Base-by-base conservation (phyloP, 2,888 invertebrate genomes). In the Holacanthella duospinosa region DNA sequence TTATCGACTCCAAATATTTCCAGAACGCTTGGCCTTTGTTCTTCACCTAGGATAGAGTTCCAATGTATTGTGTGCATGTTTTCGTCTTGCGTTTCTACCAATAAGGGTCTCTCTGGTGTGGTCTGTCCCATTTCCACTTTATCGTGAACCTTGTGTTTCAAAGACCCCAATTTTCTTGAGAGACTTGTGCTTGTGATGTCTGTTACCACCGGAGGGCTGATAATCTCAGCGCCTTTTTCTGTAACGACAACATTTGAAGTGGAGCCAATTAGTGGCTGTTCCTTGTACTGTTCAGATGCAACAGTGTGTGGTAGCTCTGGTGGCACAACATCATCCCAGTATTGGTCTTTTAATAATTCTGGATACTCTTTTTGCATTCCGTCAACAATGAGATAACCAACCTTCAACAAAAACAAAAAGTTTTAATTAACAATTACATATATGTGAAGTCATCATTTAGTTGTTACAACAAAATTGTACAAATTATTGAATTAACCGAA, bases 351-450 rank as follows among this genome's bases (percentile, higher is more conserved):
- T 57, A 92, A 86, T 64, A 93, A 78, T 76, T 91, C 88, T 0
- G 92, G 92, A 79, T 91, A 90, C 74, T 91, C 89, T 77, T 91
- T 88, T 76, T 93, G 92, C 91, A 93, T 92, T 79, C 92, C 93
- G 76, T 93, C 93, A 43, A 93, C 93, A 72, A 93, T 92, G 76
- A 93, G 82, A 78, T 92, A 93, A 19, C 91, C 88, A 19, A 92
- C 89, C 86, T 91, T 77, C 2, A 68, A n/a, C n/a, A n/a, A n/a
- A 60, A 43, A 16, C 9, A 9, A 16, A 12, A 43, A 43, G 9
- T 43, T 43, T 43, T 9, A 12, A 43, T 43, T 12, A 16, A n/a
- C n/a, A n/a, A n/a, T n/a, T n/a, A n/a, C n/a, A n/a, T n/a, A n/a
- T n/a, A n/a, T n/a, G n/a, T n/a, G n/a, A n/a, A n/a, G n/a, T n/a